Evolutionary conservation across 2,888 invertebrate genomes (phyloP).

Genomic region (Hemaris fuciformis): DNA sequence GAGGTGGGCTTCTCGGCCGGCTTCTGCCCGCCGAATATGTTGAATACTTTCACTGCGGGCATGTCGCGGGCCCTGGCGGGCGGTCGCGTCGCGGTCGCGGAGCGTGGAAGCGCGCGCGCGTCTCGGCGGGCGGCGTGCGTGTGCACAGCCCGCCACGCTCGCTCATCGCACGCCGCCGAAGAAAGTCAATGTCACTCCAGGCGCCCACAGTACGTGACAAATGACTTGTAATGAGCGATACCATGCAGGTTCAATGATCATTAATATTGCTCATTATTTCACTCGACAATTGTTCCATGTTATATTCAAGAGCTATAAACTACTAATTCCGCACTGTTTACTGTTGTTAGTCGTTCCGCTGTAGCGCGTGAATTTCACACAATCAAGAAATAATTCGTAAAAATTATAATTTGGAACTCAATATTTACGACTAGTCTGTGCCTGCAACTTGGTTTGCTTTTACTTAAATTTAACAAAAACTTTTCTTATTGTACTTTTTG

Average conservation of each 20-base stretch:
- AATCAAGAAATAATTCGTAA: neutral
- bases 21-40: conserved; percentile 80
- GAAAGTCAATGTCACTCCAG: conserved; percentile 77
- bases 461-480: too few species aligned
- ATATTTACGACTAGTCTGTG: neutral
- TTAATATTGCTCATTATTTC: neutral
- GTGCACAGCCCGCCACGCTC: conserved; percentile 48
- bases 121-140: conserved; percentile 71
- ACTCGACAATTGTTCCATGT: neutral
- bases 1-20: conserved; percentile 68
- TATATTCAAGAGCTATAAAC: neutral
- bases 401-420: neutral
- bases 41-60: conserved; percentile 81
- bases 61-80: conserved; percentile 73
- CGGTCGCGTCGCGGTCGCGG: conserved; percentile 67
- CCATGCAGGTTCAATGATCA: conserved; percentile 23
- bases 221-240: conserved; percentile 44
- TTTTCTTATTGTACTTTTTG: too few species aligned
- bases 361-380: neutral
- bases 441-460: too few species aligned
- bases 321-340: neutral
- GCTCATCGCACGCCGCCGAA: conserved; percentile 50
- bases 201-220: conserved; percentile 55
- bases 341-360: neutral
- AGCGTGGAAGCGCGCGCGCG: conserved; percentile 75